A percentile compares a stretch with the other conserved stretches of the same genome.
phyloP scores from a whole-genome alignment of 1,140 invertebrate species.

The Cylas formicarius region DNA sequence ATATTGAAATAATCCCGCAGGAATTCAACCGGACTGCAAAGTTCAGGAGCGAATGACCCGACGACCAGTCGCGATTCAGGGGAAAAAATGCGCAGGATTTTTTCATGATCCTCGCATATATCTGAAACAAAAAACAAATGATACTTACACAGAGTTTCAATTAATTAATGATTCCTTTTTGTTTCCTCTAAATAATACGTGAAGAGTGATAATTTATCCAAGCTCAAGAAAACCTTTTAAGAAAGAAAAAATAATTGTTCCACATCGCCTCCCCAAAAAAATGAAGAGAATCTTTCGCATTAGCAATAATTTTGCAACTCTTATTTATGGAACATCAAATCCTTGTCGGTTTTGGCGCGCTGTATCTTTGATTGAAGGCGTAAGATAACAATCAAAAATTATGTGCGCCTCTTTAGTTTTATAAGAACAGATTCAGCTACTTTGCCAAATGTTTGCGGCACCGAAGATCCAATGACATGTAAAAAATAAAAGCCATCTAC shows the following conservation, averaged over 20 bases:
- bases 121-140: conserved; percentile 32
- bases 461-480: conserved; percentile 1
- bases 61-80: conserved; percentile 23
- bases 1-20: conserved; percentile 33
- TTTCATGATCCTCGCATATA: conserved; percentile 29
- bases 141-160: too few species aligned
- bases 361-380: conserved; percentile 3
- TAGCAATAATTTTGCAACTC: too few species aligned
- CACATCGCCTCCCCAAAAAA: too few species aligned
- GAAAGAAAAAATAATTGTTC: too few species aligned
- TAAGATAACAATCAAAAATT: conserved; percentile 5
- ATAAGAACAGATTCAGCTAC: conserved; percentile 1
- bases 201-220: too few species aligned
- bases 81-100: conserved; percentile 26
- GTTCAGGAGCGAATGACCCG: conserved; percentile 32
- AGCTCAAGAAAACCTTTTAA: too few species aligned
- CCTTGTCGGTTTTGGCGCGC: conserved; percentile 1
- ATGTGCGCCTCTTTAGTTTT: conserved; percentile 1
- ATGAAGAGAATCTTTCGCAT: too few species aligned
- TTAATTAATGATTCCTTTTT: too few species aligned
- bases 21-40: conserved; percentile 30
- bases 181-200: too few species aligned
- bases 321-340: conserved; percentile 1
- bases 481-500: conserved; percentile 6
- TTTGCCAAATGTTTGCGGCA: background rate